A percentile compares a stretch with the other conserved stretches of the same genome.
phyloP scores from a whole-genome alignment of 2,113 vertebrate species.

The Trogon surrucura region DNA sequence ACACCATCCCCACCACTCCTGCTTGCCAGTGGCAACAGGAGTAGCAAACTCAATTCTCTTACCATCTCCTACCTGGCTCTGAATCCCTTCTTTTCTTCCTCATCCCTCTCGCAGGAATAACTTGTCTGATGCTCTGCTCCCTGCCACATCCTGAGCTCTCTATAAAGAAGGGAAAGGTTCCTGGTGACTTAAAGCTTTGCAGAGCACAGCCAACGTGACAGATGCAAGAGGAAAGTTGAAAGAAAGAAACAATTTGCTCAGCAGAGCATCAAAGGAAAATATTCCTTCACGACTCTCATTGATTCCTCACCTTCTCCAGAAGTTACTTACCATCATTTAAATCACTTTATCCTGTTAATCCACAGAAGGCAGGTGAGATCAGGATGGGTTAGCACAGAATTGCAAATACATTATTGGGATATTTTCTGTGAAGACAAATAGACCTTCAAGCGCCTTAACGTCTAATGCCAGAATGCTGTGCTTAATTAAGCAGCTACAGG shows the following conservation, averaged over 20 bases:
- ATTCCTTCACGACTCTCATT: not conserved
- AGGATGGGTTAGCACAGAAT: not conserved
- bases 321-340: not conserved
- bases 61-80: not conserved
- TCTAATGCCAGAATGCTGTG: conserved; percentile 8
- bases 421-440: conserved; percentile 28
- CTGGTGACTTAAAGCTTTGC: not conserved
- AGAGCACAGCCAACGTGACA: not conserved
- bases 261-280: conserved; percentile 13
- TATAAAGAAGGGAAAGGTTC: not conserved
- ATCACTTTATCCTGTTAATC: conserved; percentile 43
- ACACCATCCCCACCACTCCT: not conserved
- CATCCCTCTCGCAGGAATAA: not conserved
- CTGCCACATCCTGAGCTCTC: not conserved
- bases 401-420: conserved; percentile 40
- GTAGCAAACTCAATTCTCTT: rapidly evolving
- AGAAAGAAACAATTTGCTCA: not conserved
- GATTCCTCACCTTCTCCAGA: not conserved
- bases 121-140: not conserved
- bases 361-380: conserved; percentile 34
- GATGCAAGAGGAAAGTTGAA: not conserved
- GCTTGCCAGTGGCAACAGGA: not conserved
- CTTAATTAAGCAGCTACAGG: conserved; percentile 64
- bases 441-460: not conserved
- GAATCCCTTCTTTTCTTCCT: not conserved